phyloP scores from a whole-genome alignment of 1,140 invertebrate species.

The Trachymyrmex septentrionalis region DNA sequence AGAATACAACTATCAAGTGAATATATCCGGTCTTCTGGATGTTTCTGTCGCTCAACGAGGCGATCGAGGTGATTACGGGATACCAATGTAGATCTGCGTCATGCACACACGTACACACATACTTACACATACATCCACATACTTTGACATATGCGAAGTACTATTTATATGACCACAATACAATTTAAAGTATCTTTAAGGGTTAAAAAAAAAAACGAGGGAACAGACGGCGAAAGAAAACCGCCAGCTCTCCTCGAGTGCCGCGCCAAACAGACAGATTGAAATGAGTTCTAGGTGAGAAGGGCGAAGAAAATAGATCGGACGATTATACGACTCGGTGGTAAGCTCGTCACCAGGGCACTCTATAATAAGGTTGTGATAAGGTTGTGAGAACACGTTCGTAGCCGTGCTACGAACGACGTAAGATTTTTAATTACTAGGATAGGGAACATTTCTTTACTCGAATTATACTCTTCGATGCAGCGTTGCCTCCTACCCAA shows the following conservation, averaged over 20 bases:
- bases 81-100: neutral
- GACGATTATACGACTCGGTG: slow-evolving; percentile 18
- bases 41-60: neutral
- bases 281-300: slow-evolving; percentile 9
- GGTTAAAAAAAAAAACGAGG: slow-evolving; percentile 54
- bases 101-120: neutral
- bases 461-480: slow-evolving; percentile 67
- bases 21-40: neutral
- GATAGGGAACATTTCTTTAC: slow-evolving; percentile 72
- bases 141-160: slow-evolving; percentile 25
- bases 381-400: slow-evolving; percentile 86
- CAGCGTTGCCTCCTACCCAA: slow-evolving; percentile 67
- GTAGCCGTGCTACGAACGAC: slow-evolving; percentile 83
- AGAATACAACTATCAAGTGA: neutral
- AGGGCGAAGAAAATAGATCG: neutral
- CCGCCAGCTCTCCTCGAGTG: slow-evolving; percentile 70
- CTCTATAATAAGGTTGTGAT: slow-evolving; percentile 87
- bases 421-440: slow-evolving; percentile 80
- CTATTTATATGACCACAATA: slow-evolving; percentile 54
- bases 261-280: slow-evolving; percentile 62
- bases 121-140: neutral
- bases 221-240: slow-evolving; percentile 56
- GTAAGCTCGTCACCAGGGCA: slow-evolving; percentile 78
- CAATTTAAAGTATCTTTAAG: slow-evolving; percentile 53
- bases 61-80: slow-evolving; percentile 27